Conservation (phyloP, 2,797 vertebrate genomes). For the Todus mexicanus region DNA sequence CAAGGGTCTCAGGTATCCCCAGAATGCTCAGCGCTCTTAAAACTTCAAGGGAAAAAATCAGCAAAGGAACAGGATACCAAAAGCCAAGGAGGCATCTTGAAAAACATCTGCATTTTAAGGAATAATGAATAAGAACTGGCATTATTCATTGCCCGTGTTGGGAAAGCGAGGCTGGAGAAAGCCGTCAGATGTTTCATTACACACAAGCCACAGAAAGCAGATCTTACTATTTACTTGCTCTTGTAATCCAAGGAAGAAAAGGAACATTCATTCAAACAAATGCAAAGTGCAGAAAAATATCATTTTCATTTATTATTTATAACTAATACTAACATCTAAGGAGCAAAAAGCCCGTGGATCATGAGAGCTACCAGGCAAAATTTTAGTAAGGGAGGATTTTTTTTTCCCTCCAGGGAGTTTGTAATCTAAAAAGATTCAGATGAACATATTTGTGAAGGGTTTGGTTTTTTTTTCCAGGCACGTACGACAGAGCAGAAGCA, state of each 20-base stretch:
- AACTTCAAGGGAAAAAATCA: background rate
- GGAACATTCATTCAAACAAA: background rate
- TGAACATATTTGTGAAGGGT: background rate
- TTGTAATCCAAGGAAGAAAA: background rate
- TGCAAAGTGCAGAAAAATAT: background rate
- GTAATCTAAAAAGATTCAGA: background rate
- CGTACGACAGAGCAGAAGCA: background rate
- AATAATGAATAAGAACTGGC: background rate
- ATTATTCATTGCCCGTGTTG: background rate
- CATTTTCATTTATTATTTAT: background rate
- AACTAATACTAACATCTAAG: background rate
- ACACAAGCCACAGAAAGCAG: background rate
- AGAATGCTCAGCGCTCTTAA: background rate
- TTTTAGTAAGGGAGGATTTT: background rate
- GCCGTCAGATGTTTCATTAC: background rate
- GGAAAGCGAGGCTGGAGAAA: background rate
- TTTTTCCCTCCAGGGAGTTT: background rate
- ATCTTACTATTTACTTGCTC: background rate
- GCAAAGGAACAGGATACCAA: background rate
- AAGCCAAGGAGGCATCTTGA: background rate
- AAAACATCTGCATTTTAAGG: conserved; percentile 7
- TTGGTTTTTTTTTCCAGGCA: background rate
- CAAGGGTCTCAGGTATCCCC: background rate
- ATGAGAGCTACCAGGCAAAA: background rate
- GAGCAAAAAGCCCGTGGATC: background rate